These are phyloP conservation scores for Ctenopoma kingsleyae DNA, from an alignment of 2,797 vertebrate species.

Conservation along the genomic window DNA sequence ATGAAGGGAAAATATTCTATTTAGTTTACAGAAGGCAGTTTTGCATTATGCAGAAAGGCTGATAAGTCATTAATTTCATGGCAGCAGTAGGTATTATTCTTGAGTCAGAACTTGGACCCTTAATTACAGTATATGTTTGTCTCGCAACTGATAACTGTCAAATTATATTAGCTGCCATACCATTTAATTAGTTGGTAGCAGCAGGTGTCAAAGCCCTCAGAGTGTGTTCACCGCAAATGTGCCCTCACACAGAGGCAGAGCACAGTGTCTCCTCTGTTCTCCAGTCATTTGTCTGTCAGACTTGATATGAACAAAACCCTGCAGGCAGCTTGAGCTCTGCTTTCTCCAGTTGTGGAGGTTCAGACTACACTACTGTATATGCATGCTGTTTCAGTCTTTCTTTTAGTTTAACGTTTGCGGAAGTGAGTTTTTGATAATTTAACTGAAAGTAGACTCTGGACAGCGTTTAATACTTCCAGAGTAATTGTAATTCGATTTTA, in stretches of 20 bases:
- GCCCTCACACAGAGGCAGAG: conserved; percentile 71
- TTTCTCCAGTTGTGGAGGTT: conserved; percentile 21
- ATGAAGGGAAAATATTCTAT: conserved; percentile 70
- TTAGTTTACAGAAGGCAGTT: conserved; percentile 69
- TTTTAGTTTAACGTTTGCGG: conserved; percentile 10
- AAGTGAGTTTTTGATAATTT: not conserved
- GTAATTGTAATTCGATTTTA: not conserved
- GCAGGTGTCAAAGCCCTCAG: conserved; percentile 83
- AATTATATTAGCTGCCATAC: conserved; percentile 82
- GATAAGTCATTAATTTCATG: conserved; percentile 82
- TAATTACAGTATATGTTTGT: conserved; percentile 86
- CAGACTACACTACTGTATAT: conserved; percentile 9
- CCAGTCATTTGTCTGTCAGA: conserved; percentile 66
- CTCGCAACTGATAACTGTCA: conserved; percentile 83
- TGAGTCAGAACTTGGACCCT: conserved; percentile 73
- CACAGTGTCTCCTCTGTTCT: conserved; percentile 75
- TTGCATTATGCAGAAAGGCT: conserved; percentile 61
- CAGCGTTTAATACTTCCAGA: not conserved
- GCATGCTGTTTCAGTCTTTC: conserved; percentile 15
- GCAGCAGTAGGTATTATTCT: conserved; percentile 73
- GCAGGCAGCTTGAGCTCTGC: conserved; percentile 47
- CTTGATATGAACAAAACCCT: conserved; percentile 72
- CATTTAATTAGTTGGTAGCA: conserved; percentile 84
- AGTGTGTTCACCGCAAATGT: conserved; percentile 63
- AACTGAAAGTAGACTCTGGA: not conserved